These are phyloP conservation scores for Botrylloides violaceus DNA, from an alignment of 23 tunicate genomes.

Conservation along the genomic window DNA sequence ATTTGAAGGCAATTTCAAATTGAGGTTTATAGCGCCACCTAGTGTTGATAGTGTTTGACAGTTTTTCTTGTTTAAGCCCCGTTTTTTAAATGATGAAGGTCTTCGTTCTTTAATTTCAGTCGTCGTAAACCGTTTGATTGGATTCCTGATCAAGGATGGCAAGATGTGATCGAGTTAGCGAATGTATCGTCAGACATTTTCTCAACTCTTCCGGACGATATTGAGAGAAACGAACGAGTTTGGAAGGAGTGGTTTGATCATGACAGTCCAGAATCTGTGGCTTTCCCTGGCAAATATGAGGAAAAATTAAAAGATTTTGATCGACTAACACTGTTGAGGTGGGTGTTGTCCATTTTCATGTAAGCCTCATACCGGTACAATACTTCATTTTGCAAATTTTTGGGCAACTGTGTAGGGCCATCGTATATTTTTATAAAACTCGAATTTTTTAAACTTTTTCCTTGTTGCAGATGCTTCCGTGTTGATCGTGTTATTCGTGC, in stretches of 20 bases:
- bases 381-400: neutral
- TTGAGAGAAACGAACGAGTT: constrained; percentile 38
- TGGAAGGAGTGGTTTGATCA: constrained; percentile 98
- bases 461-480: constrained; percentile 98
- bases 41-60: too few species aligned
- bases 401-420: too few species aligned
- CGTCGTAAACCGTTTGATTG: constrained; percentile 92
- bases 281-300: constrained; percentile 82
- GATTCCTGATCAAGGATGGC: constrained; percentile 98
- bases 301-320: constrained; percentile 70
- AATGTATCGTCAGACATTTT: constrained; percentile 62
- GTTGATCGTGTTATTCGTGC: constrained; percentile 97
- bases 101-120: constrained; percentile 44
- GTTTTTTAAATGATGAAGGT: too few species aligned
- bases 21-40: too few species aligned
- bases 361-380: neutral
- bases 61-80: too few species aligned
- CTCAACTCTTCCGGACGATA: constrained; percentile 80
- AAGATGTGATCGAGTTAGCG: constrained; percentile 88
- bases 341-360: neutral
- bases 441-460: too few species aligned
- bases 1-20: too few species aligned
- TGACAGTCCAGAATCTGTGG: constrained; percentile 83
- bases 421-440: too few species aligned
- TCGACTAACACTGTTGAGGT: constrained; percentile 89